Base-by-base conservation (phyloP, 2,888 invertebrate species). In the Lysandra bellargus region DNA sequence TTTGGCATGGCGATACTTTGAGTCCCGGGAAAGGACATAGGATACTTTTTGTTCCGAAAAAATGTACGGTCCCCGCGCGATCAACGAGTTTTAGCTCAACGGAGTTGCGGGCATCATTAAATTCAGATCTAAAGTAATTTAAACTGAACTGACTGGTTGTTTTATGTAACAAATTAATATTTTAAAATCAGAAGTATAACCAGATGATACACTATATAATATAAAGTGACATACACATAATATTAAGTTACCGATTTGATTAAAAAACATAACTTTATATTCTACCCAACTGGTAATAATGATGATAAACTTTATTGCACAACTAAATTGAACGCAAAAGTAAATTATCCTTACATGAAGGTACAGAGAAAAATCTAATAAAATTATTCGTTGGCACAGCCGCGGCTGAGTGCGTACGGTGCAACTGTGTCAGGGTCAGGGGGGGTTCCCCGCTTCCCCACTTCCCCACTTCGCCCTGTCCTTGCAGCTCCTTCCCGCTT, bases 301-400 rank as follows among this genome's bases (percentile, higher is more conserved):
- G 30, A 64, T 64, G 23, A 61, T 61, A 7, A 61, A 2, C 5
- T 30, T 12, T 12, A 64, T n/a, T 64, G 7, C 64, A 30, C 30
- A 64, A 64, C 23, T 30, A 64, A 64, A 64, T 30, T 64, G 64
- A 64, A 30, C 64, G 12, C 9, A 64, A 61, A 64, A 64, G 12
- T 64, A 30, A 64, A 64, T 64, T 64, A 64, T 64, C 9, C 30
- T 64, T 64, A 64, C 64, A 30, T 64, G 30, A 64, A 64, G 2
- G 9, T 64, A 64, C 9, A 64, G 64, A 64, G 64, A 64, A 64
- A 64, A 64, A 64, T 64, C 30, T 64, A 64, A 64, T 64, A 64
- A 64, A 64, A 64, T 64, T 64, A 64, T 64, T 64, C 64, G 64
- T 64, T 64, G 64, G 64, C 64, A 64, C 64, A 64, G 64, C 23